Evolutionary conservation across 2,888 invertebrate species (phyloP).

Genomic region (Mythimna impura): DNA sequence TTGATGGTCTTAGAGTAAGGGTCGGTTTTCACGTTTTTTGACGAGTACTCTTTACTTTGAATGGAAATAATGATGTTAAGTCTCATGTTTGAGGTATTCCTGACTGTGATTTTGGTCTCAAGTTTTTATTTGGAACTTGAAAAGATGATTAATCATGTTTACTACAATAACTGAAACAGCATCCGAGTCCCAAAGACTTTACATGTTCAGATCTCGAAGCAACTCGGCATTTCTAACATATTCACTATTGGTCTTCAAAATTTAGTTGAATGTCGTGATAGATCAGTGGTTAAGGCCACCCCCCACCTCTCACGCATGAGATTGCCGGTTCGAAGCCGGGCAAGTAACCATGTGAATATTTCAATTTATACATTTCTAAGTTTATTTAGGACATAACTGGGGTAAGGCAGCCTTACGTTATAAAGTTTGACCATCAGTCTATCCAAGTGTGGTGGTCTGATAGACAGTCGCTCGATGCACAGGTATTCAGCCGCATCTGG

Average conservation of each 20-base stretch:
- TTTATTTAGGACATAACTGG: no score
- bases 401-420: no score
- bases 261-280: no score
- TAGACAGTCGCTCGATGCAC: no score
- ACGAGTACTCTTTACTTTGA: conserved; percentile 29
- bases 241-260: neutral
- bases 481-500: no score
- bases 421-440: no score
- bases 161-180: neutral
- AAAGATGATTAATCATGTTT: neutral
- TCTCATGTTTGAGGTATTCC: conserved; percentile 5
- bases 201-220: neutral
- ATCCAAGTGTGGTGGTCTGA: no score
- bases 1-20: conserved; percentile 53
- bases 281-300: no score
- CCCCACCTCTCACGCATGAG: no score
- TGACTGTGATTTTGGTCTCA: neutral
- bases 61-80: conserved; percentile 10
- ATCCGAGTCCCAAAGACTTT: neutral
- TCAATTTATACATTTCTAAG: no score
- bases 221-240: neutral
- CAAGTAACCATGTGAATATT: no score
- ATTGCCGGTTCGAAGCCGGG: no score
- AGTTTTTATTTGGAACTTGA: neutral
- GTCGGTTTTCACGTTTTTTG: conserved; percentile 36